These are phyloP conservation scores for Rhodophaea formosa DNA, from an alignment of 2,888 invertebrate species.

Conservation along the genomic window DNA sequence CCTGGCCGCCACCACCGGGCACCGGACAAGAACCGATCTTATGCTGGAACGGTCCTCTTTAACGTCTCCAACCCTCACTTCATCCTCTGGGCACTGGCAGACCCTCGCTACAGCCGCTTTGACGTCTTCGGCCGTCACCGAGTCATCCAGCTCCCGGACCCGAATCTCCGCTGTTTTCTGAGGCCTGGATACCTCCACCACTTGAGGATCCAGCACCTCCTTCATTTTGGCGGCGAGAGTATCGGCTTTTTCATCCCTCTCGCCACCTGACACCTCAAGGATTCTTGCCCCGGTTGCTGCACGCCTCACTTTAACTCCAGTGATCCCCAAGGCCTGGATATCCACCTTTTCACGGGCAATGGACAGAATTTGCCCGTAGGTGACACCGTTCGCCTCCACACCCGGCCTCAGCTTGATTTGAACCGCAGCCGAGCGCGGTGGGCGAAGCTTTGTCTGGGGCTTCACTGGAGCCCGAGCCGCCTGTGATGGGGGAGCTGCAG, in stretches of 20 bases:
- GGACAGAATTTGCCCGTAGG: neutral
- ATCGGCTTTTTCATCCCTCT: neutral
- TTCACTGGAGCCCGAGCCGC: neutral
- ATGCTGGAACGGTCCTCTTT: neutral
- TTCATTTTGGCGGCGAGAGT: neutral
- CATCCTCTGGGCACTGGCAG: neutral
- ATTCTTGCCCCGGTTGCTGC: neutral
- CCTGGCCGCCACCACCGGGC: neutral
- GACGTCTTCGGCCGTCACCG: too few species aligned
- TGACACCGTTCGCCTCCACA: neutral
- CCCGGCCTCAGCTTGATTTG: neutral
- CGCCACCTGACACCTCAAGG: neutral
- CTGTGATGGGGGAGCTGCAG: neutral
- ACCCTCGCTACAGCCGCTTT: too few species aligned
- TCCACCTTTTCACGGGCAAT: neutral
- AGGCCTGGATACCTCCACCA: neutral
- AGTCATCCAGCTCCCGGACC: too few species aligned
- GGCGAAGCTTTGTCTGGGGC: neutral
- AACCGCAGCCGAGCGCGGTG: neutral
- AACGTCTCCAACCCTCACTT: neutral
- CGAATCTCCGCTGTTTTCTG: too few species aligned
- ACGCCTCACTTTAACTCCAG: neutral
- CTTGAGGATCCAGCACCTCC: neutral
- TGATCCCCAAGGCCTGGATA: neutral
- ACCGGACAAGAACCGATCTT: neutral